Conservation (phyloP, 1,140 invertebrate species). For the Bombus ignitus region DNA sequence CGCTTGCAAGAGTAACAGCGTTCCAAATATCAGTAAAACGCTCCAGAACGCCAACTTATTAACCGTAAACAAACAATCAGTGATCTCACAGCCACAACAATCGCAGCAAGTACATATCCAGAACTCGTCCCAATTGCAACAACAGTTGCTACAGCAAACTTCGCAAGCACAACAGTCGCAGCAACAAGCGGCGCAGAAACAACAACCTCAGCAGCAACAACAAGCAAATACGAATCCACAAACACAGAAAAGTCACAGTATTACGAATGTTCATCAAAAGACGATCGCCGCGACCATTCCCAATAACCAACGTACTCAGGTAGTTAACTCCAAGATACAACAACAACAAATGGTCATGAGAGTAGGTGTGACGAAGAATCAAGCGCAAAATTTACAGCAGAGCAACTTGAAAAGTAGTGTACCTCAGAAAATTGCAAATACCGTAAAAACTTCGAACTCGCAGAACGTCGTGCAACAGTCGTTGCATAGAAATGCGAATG, state of each 20-base stretch:
- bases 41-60: slow-evolving; percentile 62
- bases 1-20: slow-evolving; percentile 78
- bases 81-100: slow-evolving; percentile 35
- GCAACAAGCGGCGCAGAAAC: slow-evolving; percentile 57
- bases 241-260: slow-evolving; percentile 63
- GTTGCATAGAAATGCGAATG: slow-evolving; percentile 59
- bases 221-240: slow-evolving; percentile 31
- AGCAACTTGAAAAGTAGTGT: slow-evolving; percentile 57
- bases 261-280: slow-evolving; percentile 65
- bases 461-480: slow-evolving; percentile 62
- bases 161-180: slow-evolving; percentile 59
- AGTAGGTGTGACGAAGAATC: slow-evolving; percentile 67
- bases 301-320: slow-evolving; percentile 64
- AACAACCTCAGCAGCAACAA: slow-evolving; percentile 51
- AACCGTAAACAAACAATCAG: slow-evolving; percentile 38
- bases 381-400: slow-evolving; percentile 59
- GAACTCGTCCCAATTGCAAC: slow-evolving; percentile 56
- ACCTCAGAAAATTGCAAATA: slow-evolving; percentile 63
- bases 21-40: slow-evolving; percentile 71
- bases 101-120: slow-evolving; percentile 40
- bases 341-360: slow-evolving; percentile 74
- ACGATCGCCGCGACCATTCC: slow-evolving; percentile 64
- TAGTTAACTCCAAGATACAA: slow-evolving; percentile 62
- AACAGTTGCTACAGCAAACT: slow-evolving; percentile 49
- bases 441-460: slow-evolving; percentile 58